Evolutionary conservation across 2,888 invertebrate genomes (phyloP).

Genomic region (Taenaris catops): DNA sequence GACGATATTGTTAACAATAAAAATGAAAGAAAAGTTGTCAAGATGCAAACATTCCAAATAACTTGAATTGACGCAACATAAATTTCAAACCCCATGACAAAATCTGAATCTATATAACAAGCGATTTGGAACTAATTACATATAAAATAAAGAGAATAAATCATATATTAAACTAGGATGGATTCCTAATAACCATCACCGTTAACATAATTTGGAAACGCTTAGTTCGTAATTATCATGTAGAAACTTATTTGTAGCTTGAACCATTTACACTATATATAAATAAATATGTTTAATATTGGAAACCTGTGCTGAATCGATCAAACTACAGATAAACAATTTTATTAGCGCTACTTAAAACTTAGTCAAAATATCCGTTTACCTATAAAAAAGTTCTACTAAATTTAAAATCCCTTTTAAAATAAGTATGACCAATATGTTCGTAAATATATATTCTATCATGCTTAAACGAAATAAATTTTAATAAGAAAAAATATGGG

Average conservation of each 20-base stretch:
- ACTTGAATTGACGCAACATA: conserved; percentile 59
- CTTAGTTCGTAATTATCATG: conserved; percentile 8
- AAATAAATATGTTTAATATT: not conserved
- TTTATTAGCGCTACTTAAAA: not conserved
- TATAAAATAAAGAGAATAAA: conserved; percentile 27
- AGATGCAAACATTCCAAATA: conserved; percentile 78
- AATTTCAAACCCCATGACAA: conserved; percentile 78
- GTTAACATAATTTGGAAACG: conserved; percentile 20
- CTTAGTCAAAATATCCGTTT: not conserved
- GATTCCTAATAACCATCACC: conserved; percentile 43
- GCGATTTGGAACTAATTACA: conserved; percentile 38
- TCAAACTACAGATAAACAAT: no score
- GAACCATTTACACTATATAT: no score
- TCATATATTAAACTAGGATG: conserved; percentile 20
- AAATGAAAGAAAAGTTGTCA: conserved; percentile 74
- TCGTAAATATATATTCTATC: not conserved
- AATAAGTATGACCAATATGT: not conserved
- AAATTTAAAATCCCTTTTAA: not conserved
- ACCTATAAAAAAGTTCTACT: not conserved
- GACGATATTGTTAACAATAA: conserved; percentile 49
- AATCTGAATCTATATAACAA: conserved; percentile 46
- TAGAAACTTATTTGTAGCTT: no score
- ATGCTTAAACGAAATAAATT: not conserved
- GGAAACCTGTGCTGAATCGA: not conserved
- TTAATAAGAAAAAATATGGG: not conserved